These are phyloP conservation scores for Luidia sarsii DNA, from an alignment of 53 echinoderm and acorn worm genomes.

Conservation along the genomic window DNA sequence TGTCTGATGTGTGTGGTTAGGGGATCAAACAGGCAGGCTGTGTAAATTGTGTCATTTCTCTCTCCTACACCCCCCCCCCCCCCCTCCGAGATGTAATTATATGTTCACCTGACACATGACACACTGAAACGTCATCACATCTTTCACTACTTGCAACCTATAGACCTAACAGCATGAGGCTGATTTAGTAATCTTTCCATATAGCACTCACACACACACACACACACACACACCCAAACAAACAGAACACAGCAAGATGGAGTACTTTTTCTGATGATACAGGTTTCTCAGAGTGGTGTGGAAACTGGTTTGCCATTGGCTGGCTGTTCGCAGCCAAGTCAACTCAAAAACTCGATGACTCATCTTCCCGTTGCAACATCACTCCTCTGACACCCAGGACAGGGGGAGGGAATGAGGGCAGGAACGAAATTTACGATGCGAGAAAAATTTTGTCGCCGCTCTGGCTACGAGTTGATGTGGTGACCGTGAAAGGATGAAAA, in stretches of 20 bases:
- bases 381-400: slow-evolving; percentile 3
- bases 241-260: neutral
- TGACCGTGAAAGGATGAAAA: neutral
- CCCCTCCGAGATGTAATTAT: too few relatives aligned
- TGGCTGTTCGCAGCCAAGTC: slow-evolving; percentile 12
- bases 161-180: too few relatives aligned
- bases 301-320: slow-evolving; percentile 28
- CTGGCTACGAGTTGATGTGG: slow-evolving; percentile 15
- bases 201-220: too few relatives aligned
- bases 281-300: slow-evolving; percentile 28
- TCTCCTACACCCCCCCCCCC: too few relatives aligned
- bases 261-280: neutral
- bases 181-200: too few relatives aligned
- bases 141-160: too few relatives aligned
- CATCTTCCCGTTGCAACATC: slow-evolving; percentile 9
- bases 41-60: too few relatives aligned
- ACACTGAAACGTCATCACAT: too few relatives aligned
- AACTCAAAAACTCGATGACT: slow-evolving; percentile 45
- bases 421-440: slow-evolving; percentile 45
- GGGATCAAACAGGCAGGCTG: too few relatives aligned
- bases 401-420: neutral
- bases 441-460: slow-evolving; percentile 42
- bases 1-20: too few relatives aligned
- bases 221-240: slow-evolving; percentile 6
- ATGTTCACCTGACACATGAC: too few relatives aligned